Conservation (phyloP, 1,140 invertebrate genomes). For the Oryctes rhinoceros region DNA sequence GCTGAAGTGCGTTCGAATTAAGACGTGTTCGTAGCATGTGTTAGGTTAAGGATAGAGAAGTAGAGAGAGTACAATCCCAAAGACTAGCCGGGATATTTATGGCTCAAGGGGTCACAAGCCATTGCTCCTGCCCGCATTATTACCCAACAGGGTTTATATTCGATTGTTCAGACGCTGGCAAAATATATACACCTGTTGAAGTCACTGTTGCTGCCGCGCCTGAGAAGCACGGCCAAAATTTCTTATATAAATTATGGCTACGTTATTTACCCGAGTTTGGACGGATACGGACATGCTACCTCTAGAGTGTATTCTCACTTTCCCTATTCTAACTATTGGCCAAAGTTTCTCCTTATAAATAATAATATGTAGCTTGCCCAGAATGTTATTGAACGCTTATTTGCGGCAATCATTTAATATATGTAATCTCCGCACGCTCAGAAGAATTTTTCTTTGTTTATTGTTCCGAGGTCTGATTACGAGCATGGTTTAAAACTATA, state of each 20-base stretch:
- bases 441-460: no score
- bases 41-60: conserved; percentile 44
- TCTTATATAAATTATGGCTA: conserved; percentile 40
- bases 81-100: conserved; percentile 59
- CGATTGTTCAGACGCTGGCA: conserved; percentile 57
- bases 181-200: conserved; percentile 62
- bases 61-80: conserved; percentile 47
- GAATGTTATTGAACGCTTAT: no score
- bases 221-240: conserved; percentile 27
- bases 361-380: no score
- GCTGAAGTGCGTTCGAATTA: conserved; percentile 36
- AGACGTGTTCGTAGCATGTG: conserved; percentile 40
- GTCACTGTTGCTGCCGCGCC: conserved; percentile 50
- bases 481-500: no score
- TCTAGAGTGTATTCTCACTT: no score
- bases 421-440: no score
- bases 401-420: no score
- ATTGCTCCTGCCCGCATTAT: conserved; percentile 61
- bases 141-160: conserved; percentile 60
- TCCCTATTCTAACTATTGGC: no score
- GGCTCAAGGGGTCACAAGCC: conserved; percentile 60
- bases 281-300: no score
- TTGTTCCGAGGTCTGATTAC: no score
- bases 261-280: no score
- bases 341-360: no score